phyloP scores from a whole-genome alignment of 2,113 vertebrate species.

The Cyphomyrus discorhynchus region DNA sequence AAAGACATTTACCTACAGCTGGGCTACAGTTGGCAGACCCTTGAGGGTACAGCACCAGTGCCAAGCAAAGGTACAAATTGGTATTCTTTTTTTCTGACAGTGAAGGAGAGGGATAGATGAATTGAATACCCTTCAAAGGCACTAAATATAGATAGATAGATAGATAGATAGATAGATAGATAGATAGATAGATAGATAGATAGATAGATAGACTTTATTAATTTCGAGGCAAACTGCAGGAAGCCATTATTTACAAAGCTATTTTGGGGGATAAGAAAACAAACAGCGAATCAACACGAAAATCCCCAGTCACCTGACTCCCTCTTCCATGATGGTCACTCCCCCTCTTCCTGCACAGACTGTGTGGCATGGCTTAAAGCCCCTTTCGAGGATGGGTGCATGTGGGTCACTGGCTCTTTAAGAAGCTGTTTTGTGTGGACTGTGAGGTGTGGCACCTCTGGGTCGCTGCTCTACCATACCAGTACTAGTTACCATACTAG shows the following conservation, averaged over 20 bases:
- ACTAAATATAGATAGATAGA: not conserved
- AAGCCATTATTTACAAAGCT: not conserved
- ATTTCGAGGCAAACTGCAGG: not conserved
- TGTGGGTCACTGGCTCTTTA: not conserved
- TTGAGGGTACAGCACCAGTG: not conserved
- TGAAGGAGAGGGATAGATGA: not conserved
- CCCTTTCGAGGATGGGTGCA: not conserved
- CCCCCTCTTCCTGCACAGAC: not conserved
- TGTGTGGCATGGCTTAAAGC: not conserved
- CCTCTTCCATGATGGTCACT: not conserved
- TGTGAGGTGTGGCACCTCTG: not conserved
- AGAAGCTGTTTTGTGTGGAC: not conserved
- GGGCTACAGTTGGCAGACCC: not conserved
- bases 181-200: no score
- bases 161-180: no score
- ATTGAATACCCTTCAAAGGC: not conserved
- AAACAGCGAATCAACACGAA: not conserved
- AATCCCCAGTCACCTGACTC: not conserved
- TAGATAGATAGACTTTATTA: not conserved
- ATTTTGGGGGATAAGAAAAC: not conserved
- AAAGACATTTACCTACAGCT: not conserved
- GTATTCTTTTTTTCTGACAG: not conserved
- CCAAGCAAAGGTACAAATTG: not conserved
- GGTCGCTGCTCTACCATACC: not conserved
- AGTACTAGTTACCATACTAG: no score